phyloP scores from a whole-genome alignment of 2,888 invertebrate species.

The Amphipyra berbera region DNA sequence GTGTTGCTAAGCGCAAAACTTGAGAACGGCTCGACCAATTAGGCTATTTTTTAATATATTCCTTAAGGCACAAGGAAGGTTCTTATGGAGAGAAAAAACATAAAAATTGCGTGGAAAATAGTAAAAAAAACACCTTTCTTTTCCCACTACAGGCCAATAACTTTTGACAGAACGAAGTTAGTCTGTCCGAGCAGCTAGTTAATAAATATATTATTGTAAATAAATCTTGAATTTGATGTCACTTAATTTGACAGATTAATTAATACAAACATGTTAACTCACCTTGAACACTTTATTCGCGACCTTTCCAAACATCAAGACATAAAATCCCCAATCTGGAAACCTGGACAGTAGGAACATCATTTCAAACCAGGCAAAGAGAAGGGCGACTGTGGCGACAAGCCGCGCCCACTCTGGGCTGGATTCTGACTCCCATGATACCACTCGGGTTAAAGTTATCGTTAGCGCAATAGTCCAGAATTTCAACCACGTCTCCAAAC shows the following conservation, averaged over 20 bases:
- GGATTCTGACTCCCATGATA: conserved; percentile 53
- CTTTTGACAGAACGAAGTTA: too few species aligned
- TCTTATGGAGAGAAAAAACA: too few species aligned
- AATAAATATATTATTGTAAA: not conserved
- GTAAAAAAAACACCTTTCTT: too few species aligned
- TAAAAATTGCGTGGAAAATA: too few species aligned
- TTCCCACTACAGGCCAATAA: too few species aligned
- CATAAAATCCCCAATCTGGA: conserved; percentile 89
- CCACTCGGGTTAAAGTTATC: conserved; percentile 68
- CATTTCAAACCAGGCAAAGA: conserved; percentile 89
- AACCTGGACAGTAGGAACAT: conserved; percentile 88
- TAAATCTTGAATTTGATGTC: too few species aligned
- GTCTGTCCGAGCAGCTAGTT: too few species aligned
- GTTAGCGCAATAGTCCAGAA: conserved; percentile 79
- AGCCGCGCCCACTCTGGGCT: conserved; percentile 79
- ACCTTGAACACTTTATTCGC: conserved; percentile 88
- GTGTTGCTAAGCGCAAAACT: too few species aligned
- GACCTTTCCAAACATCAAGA: conserved; percentile 90
- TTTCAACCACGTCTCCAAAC: conserved; percentile 88
- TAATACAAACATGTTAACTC: conserved; percentile 20
- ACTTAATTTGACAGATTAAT: not conserved
- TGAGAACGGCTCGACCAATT: too few species aligned
- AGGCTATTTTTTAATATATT: too few species aligned
- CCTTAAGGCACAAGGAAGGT: too few species aligned
- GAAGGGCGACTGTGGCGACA: conserved; percentile 83